Base-by-base conservation (phyloP, 53 echinoderm and acorn worm genomes). In the Holothuria leucospilota region DNA sequence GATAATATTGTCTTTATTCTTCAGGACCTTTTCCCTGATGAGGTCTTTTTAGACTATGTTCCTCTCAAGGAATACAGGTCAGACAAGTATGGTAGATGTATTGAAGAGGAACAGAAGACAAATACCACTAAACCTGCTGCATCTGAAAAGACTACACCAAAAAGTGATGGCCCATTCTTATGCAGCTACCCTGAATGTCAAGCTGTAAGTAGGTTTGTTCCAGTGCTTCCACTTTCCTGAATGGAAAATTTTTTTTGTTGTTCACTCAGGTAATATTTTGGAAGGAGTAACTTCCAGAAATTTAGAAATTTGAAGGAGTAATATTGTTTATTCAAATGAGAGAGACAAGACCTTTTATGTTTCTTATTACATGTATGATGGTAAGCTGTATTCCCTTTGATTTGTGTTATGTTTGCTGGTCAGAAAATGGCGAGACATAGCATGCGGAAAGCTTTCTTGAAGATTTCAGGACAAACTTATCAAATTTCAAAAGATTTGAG, bases 31-130 rank as follows among this genome's bases (percentile, higher is more conserved):
- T 94, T 90, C 77, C 94, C 94, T 82, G 96, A 89, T 49, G 96
- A 96, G 93, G 94, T 90, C 59, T 96, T 96, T 90, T 71, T 96
- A 87, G 96, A 96, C 90, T 96, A 96, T 88, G 93, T 96, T 70
- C 96, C 96, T 51, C 91, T 96, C 85, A 96, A 96, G 91, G 96
- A 96, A 86, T 96, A 94, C 87, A 87, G 96, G 67, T 89, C 85
- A 71, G 94, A 96, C 90, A 96, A 96, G 92, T 96, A 96, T 91
- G 93, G 91, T 86, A 90, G 94, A 81, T 38, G 34, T 28, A 26
- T 56, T 20, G 91, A 88, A 61, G 90, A 94, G 25, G 91, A 89
- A 74, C 1, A 67, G 14, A 93, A 88, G 85, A 92, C 94, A 91
- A 93, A 88, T 77, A 82, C 85, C 87, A 88, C 91, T 77, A 94